Base-by-base conservation (phyloP, 2,888 invertebrate species). In the Strigamia maritima region DNA sequence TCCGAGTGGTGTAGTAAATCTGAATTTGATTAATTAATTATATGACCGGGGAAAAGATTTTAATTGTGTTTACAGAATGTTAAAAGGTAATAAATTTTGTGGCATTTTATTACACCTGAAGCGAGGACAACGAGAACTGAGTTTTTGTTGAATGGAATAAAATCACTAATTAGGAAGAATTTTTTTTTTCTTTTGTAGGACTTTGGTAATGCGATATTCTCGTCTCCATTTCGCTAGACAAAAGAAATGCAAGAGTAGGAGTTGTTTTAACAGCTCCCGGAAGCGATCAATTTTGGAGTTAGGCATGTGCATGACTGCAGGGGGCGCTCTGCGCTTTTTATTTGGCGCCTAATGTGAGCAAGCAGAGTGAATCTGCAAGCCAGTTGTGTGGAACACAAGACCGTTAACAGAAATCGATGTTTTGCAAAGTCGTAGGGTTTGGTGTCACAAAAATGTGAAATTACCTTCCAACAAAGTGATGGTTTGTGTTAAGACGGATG, bases 1-100 rank as follows among this genome's bases (percentile, higher is more conserved):
- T 6, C 12, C 49, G 19, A 10, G 60, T 6, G 4, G 12, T 24
- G 19, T 65, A 65, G 60, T 65, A 65, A 65, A 65, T 65, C 60
- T 65, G 60, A 65, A 65, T 65, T 65, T 65, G 60, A 65, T 65
- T 65, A 65, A 65, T 65, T 44, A 44, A 44, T 44, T 44, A 44
- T 44, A 44, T 44, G 44, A 44, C 44, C 44, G n/a, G n/a, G 16
- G n/a, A 44, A 44, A 44, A 44, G n/a, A 44, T n/a, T n/a, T 44
- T 44, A 44, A 44, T 44, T 44, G 44, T 44, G 44, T 44, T 44
- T 44, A 44, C 44, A 44, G n/a, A 44, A 44, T 44, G 35, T 44
- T 44, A 44, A 44, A 44, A 44, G 44, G 16, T 44, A 44, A 44
- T 44, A 44, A 44, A 44, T 44, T 44, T n/a, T 44, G 44, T n/a